Conservation (phyloP, 2,113 vertebrate species). For the Ranitomeya imitator region DNA sequence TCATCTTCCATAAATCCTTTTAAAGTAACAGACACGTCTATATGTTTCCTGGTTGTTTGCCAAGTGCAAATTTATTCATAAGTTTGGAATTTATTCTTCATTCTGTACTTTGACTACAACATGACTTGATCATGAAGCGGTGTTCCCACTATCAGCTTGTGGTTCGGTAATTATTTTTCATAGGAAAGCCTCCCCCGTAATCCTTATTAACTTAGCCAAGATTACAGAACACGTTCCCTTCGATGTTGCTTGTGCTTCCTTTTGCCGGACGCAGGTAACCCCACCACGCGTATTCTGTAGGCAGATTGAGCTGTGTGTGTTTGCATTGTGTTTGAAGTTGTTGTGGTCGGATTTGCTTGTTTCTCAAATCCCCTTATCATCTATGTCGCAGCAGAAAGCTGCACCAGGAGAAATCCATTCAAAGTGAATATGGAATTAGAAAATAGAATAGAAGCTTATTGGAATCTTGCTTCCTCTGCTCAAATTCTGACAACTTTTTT, state of each 20-base stretch:
- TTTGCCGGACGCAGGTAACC: not conserved
- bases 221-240: not conserved
- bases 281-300: not conserved
- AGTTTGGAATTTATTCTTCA: not conserved
- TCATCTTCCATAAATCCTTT: not conserved
- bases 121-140: not conserved
- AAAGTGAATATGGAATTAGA: slow-evolving; percentile 37
- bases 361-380: slow-evolving; percentile 45
- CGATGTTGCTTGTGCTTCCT: not conserved
- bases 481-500: not conserved
- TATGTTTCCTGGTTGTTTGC: not conserved
- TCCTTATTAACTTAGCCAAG: slow-evolving; percentile 13
- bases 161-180: slow-evolving; percentile 16
- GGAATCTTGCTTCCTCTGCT: not conserved
- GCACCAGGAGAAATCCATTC: slow-evolving; percentile 28
- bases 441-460: slow-evolving; percentile 3
- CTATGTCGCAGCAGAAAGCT: not conserved
- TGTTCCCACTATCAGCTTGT: not conserved
- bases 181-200: not conserved
- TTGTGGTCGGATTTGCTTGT: slow-evolving; percentile 12
- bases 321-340: slow-evolving; percentile 27
- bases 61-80: not conserved
- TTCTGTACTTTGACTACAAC: not conserved
- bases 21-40: not conserved
- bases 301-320: slow-evolving; percentile 9